Conservation (phyloP, 2,888 invertebrate genomes). For the Athalia rosae region DNA sequence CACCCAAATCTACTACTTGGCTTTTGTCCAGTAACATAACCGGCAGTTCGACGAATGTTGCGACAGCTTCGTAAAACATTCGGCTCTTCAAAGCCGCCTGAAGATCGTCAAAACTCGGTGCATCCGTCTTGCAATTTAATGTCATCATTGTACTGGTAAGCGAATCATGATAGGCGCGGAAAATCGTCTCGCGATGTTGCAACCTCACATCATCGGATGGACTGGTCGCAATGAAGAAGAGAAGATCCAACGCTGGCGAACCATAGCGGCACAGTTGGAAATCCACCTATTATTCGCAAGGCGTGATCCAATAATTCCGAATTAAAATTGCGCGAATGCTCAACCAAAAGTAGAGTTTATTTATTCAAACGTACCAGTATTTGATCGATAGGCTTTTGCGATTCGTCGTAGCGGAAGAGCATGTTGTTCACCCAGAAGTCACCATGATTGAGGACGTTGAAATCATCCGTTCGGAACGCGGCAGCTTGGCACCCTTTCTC, state of each 20-base stretch:
- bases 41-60: conserved; percentile 60
- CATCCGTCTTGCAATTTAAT: conserved; percentile 59
- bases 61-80: conserved; percentile 55
- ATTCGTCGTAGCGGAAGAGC: conserved; percentile 66
- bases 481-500: conserved; percentile 42
- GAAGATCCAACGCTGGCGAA: conserved; percentile 73
- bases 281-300: conserved; percentile 72
- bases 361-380: conserved; percentile 62
- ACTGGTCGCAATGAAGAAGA: conserved; percentile 74
- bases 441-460: conserved; percentile 68
- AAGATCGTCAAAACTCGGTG: conserved; percentile 59
- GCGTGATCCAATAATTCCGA: background rate
- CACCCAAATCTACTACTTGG: conserved; percentile 58
- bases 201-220: conserved; percentile 54
- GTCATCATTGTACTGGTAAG: conserved; percentile 60
- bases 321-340: background rate
- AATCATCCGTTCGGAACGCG: conserved; percentile 53
- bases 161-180: conserved; percentile 59
- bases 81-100: conserved; percentile 53
- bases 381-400: conserved; percentile 58
- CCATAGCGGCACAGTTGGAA: conserved; percentile 73
- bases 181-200: conserved; percentile 53
- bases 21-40: conserved; percentile 59
- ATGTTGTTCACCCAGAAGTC: conserved; percentile 70
- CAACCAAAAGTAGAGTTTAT: background rate